Conservation (phyloP, 2,797 vertebrate genomes). For the Phoxinus dragarum region DNA sequence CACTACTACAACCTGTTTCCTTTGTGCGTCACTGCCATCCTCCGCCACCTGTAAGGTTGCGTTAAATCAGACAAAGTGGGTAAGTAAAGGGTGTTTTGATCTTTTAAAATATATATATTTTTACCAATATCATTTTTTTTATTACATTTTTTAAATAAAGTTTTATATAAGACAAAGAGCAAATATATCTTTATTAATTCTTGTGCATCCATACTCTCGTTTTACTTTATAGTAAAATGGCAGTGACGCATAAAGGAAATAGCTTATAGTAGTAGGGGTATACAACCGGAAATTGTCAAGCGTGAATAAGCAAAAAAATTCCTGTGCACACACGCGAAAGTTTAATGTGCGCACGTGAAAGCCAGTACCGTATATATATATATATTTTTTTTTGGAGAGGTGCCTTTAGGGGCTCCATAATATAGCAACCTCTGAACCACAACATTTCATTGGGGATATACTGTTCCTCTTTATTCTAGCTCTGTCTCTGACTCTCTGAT, state of each 20-base stretch:
- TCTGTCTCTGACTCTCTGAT: not conserved
- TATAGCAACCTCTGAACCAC: not conserved
- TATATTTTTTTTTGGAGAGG: not conserved
- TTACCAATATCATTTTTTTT: too few relatives aligned
- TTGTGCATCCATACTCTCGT: not conserved
- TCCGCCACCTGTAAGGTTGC: too few relatives aligned
- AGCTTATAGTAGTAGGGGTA: not conserved
- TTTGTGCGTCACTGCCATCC: too few relatives aligned
- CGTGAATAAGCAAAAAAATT: not conserved
- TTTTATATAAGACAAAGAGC: too few relatives aligned
- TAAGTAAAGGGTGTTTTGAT: too few relatives aligned
- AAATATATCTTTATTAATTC: not conserved
- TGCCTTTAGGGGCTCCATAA: not conserved
- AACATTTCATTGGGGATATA: not conserved
- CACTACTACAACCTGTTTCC: too few relatives aligned
- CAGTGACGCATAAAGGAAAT: not conserved
- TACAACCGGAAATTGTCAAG: not conserved
- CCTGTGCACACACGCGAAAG: too few relatives aligned
- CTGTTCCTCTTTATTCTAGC: constrained; percentile 5
- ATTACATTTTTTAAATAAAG: too few relatives aligned
- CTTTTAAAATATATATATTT: too few relatives aligned
- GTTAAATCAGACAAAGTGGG: too few relatives aligned
- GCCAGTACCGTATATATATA: too few relatives aligned
- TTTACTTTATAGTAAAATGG: not conserved
- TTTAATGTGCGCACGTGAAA: too few relatives aligned